phyloP scores from a whole-genome alignment of 2,797 vertebrate genomes.

The Mustela erminea region DNA sequence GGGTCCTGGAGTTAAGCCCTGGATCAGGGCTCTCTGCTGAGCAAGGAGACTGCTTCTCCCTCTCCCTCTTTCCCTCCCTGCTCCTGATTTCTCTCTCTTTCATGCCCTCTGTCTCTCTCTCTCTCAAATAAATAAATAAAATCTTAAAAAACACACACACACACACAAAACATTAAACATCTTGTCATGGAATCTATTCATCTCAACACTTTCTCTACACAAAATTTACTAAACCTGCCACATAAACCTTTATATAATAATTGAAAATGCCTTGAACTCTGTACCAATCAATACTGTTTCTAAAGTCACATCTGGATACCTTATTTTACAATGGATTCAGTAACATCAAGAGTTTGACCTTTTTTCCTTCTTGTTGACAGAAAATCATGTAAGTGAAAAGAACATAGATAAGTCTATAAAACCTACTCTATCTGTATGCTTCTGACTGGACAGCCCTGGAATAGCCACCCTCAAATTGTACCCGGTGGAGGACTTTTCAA shows the following conservation, averaged over 20 bases:
- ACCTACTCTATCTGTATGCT: not conserved
- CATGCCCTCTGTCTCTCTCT: too few species aligned
- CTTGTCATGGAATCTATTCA: not conserved
- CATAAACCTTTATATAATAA: conserved; percentile 22
- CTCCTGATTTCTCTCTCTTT: too few species aligned
- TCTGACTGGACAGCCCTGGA: not conserved
- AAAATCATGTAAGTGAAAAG: conserved; percentile 44
- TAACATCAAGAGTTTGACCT: not conserved
- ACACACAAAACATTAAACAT: not conserved
- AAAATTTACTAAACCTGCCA: conserved; percentile 12
- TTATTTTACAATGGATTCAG: not conserved
- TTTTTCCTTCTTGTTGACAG: not conserved
- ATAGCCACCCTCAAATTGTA: not conserved
- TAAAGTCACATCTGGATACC: conserved; percentile 31
- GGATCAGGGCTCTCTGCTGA: not conserved
- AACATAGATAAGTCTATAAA: not conserved
- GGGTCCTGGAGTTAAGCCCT: not conserved
- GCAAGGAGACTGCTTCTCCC: not conserved
- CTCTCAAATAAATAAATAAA: not conserved
- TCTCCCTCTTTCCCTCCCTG: not conserved
- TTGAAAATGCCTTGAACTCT: conserved; percentile 13
- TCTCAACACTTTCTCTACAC: not conserved
- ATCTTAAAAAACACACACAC: not conserved
- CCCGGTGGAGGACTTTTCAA: not conserved
- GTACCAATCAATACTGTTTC: not conserved